Percentiles rank a stretch among this genome's conserved stretches.
Evolutionary conservation across 37 sponge, comb jelly and placozoan genomes (phyloP).

Genomic region (Ephydatia muelleri): DNA sequence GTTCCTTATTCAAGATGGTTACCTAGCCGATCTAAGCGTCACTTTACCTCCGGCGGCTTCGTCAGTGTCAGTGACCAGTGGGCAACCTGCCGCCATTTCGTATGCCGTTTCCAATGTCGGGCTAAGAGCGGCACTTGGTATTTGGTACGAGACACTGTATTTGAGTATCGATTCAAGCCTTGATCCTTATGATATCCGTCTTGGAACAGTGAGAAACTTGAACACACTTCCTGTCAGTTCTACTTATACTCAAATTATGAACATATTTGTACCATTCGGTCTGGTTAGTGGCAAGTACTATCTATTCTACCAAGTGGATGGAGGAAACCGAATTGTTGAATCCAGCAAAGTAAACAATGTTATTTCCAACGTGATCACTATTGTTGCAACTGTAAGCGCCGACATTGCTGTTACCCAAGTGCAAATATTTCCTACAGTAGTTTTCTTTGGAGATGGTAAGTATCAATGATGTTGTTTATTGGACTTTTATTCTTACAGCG

Average conservation of each 20-base stretch:
- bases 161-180: slow-evolving; percentile 22
- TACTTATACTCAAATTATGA: background rate
- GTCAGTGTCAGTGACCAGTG: background rate
- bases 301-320: slow-evolving; percentile 26
- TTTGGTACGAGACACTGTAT: slow-evolving; percentile 28
- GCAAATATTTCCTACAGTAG: background rate
- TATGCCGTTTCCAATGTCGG: slow-evolving; percentile 19
- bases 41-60: background rate
- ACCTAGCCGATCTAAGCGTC: slow-evolving; percentile 14
- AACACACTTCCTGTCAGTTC: background rate
- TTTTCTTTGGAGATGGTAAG: slow-evolving; percentile 23
- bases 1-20: slow-evolving; percentile 19
- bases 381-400: slow-evolving; percentile 12
- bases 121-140: background rate
- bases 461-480: background rate
- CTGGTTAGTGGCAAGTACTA: slow-evolving; percentile 26
- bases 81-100: slow-evolving; percentile 4
- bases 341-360: slow-evolving; percentile 18
- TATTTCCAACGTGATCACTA: background rate
- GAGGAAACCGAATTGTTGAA: slow-evolving; percentile 20
- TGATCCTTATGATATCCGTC: slow-evolving; percentile 44
- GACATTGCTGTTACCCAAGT: slow-evolving; percentile 23
- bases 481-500: too few species aligned
- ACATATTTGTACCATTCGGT: slow-evolving; percentile 30
- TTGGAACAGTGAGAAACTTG: slow-evolving; percentile 1